A percentile compares a stretch with the other conserved stretches of the same genome.
Evolutionary conservation across 2,888 invertebrate species (phyloP).

Genomic region (Eupithecia pulchellata): DNA sequence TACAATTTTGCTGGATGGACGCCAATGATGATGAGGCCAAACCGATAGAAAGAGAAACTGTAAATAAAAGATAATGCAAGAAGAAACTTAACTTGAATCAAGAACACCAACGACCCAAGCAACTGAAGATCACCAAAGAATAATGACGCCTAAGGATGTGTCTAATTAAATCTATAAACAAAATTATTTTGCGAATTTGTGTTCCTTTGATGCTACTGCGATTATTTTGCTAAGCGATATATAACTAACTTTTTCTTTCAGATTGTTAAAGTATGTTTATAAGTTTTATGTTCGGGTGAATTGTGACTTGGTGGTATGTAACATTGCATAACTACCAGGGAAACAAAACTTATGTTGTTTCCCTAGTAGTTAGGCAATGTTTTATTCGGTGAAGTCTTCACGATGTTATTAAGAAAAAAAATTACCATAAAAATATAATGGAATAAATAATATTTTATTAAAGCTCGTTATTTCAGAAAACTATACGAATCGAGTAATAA

Average conservation of each 20-base stretch:
- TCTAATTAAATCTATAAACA: neutral
- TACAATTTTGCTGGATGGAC: neutral
- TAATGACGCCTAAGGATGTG: neutral
- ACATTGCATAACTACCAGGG: too few relatives aligned
- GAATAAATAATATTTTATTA: too few relatives aligned
- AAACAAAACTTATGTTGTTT: too few relatives aligned
- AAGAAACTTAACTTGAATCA: neutral
- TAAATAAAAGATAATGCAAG: neutral
- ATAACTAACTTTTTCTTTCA: conserved; percentile 32
- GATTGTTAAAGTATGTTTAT: neutral
- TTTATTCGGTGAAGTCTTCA: neutral
- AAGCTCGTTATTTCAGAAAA: too few relatives aligned
- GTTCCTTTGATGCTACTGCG: conserved; percentile 46
- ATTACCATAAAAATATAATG: too few relatives aligned
- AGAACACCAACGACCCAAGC: neutral
- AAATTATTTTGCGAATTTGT: conserved; percentile 40
- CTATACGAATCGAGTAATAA: neutral
- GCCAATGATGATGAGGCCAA: neutral
- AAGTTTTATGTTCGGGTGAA: too few relatives aligned
- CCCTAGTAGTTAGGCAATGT: neutral
- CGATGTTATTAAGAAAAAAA: neutral
- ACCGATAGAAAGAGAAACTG: neutral
- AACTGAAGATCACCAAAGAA: neutral
- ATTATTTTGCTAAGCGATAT: conserved; percentile 61
- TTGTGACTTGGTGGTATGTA: too few relatives aligned